Evolutionary conservation across 2,113 vertebrate species (phyloP), one percentile per base, ranked within the genome.

Genomic region (Zapornia atra): DNA sequence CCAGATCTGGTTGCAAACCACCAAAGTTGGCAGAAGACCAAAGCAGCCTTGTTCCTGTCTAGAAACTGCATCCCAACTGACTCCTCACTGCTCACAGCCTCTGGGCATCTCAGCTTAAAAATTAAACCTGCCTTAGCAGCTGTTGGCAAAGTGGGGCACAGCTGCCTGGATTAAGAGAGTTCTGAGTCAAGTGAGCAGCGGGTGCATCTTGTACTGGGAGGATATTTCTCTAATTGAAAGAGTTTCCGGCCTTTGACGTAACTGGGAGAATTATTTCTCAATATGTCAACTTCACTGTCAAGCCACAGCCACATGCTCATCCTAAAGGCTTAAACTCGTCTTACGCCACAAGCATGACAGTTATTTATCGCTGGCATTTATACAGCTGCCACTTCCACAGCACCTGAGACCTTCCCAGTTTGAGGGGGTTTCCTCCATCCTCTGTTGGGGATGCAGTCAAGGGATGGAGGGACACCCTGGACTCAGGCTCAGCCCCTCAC

Each of bases 171-270:
- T 15, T 28, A 18, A 65, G 36, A 36, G 50, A 19, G 26, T 3
- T 61, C 71, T 50, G 82, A 90, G 40, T 19, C 59, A 36, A 70
- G 82, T 4, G 46, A 69, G 6, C 1, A 6, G 46, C 4, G 50
- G 61, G 29, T 42, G 3, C 50, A 6, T 24, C 85, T 80, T 33
- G 92, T 64, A 46, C 92, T 69, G 84, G 87, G 91, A 95, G 82
- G 80, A 31, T 40, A 56, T 65, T 94, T 86, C 76, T 90, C 38
- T 91, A 33, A 4, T 12, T 28, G 63, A 60, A 44, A 94, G 61
- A 48, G 65, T 68, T 95, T 94, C 92, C 93, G 61, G 82, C 56
- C 48, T 95, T 60, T 95, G 94, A 95, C 11, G 53, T 87, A 51
- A 64, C 46, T 25, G 53, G 77, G 40, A 64, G 66, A 56, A 63